Conservation (phyloP, 1,140 invertebrate genomes). For the Monochamus saltuarius region DNA sequence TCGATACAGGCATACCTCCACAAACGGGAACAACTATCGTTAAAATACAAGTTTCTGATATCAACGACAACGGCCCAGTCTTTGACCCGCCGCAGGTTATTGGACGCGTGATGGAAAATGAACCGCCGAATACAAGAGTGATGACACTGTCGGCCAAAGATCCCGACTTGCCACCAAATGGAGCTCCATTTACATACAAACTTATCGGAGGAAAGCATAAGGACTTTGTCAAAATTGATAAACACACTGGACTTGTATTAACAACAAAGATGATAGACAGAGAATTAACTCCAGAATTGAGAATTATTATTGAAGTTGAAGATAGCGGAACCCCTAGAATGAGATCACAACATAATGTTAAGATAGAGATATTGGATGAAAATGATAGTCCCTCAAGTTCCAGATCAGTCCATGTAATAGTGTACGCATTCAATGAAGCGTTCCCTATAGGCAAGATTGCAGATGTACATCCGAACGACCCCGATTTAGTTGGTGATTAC, state of each 20-base stretch:
- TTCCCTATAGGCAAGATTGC: conserved; percentile 80
- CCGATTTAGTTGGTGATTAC: conserved; percentile 84
- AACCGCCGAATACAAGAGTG: conserved; percentile 79
- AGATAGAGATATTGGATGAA: conserved; percentile 80
- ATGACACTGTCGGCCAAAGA: conserved; percentile 84
- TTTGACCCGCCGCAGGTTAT: conserved; percentile 69
- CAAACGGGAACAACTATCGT: conserved; percentile 86
- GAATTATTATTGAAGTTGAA: conserved; percentile 80
- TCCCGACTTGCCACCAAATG: conserved; percentile 88
- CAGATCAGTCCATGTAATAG: conserved; percentile 77
- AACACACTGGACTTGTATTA: conserved; percentile 75
- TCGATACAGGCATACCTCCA: conserved; percentile 83
- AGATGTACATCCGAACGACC: conserved; percentile 87
- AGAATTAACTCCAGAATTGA: conserved; percentile 73
- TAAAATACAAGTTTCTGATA: conserved; percentile 74
- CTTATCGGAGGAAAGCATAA: conserved; percentile 77
- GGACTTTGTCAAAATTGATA: conserved; percentile 74
- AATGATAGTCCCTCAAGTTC: conserved; percentile 90
- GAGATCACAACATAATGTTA: conserved; percentile 74
- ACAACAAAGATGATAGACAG: conserved; percentile 80
- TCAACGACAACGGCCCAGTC: conserved; percentile 91
- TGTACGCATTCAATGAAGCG: conserved; percentile 74
- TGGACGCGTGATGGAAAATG: conserved; percentile 85
- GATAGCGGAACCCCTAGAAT: conserved; percentile 85
- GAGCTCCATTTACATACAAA: conserved; percentile 83